These are phyloP conservation scores for Macrocentrus cingulum DNA, from an alignment of 1,140 invertebrate species.

Conservation along the genomic window DNA sequence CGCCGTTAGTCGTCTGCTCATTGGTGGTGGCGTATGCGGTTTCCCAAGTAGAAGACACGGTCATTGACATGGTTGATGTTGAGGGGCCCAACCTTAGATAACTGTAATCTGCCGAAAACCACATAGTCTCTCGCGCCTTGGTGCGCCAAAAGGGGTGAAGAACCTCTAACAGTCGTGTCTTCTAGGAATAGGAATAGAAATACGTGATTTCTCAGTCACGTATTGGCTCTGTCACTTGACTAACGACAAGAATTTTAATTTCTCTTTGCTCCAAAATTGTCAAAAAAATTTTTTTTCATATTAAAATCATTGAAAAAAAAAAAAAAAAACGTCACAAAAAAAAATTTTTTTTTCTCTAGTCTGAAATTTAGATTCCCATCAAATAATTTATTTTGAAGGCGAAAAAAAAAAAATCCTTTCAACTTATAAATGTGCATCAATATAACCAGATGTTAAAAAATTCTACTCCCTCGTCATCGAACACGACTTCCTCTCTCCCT, in stretches of 20 bases:
- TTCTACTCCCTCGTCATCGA: background rate
- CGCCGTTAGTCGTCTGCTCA: background rate
- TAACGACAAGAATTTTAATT: too few species aligned
- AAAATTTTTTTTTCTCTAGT: background rate
- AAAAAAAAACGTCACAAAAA: background rate
- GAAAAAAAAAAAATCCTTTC: background rate
- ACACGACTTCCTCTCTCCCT: too few species aligned
- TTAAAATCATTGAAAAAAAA: background rate
- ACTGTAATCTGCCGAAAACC: slow-evolving; percentile 53
- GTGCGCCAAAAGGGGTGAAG: slow-evolving; percentile 1
- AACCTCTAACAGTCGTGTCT: slow-evolving; percentile 6
- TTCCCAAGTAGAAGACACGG: slow-evolving; percentile 22
- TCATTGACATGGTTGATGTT: slow-evolving; percentile 46
- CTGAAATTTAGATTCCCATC: background rate
- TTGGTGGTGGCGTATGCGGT: background rate
- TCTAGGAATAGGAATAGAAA: slow-evolving; percentile 3
- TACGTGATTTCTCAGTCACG: slow-evolving; percentile 1
- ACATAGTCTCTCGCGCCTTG: slow-evolving; percentile 18
- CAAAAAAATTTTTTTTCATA: too few species aligned
- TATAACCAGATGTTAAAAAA: background rate
- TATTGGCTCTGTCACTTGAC: background rate
- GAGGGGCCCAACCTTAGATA: slow-evolving; percentile 42
- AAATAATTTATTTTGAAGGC: background rate
- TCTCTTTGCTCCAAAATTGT: too few species aligned
- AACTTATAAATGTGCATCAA: background rate